These are phyloP conservation scores for Synanthedon formicaeformis DNA, from an alignment of 2,888 invertebrate species.

Conservation along the genomic window DNA sequence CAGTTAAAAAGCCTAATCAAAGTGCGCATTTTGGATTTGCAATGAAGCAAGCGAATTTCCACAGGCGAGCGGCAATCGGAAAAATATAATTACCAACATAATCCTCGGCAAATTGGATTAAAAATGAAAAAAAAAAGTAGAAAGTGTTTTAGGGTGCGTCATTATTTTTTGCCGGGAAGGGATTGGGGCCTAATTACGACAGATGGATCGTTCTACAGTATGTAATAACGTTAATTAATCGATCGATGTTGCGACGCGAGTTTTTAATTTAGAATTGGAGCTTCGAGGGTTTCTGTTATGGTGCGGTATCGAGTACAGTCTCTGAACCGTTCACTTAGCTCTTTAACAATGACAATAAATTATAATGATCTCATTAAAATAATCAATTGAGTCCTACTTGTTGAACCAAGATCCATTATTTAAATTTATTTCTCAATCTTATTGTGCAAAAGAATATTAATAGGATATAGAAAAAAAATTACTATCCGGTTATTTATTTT, in stretches of 20 bases:
- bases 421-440: no score
- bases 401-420: no score
- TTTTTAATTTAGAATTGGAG: slow-evolving; percentile 29
- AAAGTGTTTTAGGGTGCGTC: slow-evolving; percentile 69
- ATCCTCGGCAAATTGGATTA: slow-evolving; percentile 72
- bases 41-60: slow-evolving; percentile 59
- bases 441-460: no score
- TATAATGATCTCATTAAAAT: no score
- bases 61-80: slow-evolving; percentile 59
- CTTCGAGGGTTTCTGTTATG: neutral
- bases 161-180: slow-evolving; percentile 65
- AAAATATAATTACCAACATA: slow-evolving; percentile 72
- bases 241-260: slow-evolving; percentile 43
- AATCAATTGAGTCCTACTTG: no score
- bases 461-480: no score
- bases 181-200: slow-evolving; percentile 64
- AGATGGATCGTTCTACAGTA: slow-evolving; percentile 62
- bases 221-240: slow-evolving; percentile 69
- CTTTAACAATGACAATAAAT: no score
- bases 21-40: slow-evolving; percentile 45
- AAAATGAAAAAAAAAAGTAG: slow-evolving; percentile 63
- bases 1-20: slow-evolving; percentile 60
- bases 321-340: neutral
- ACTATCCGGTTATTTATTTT: no score
- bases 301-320: neutral